Conservation (phyloP, 2,113 vertebrate genomes). For the Dromiciops gliroides region DNA sequence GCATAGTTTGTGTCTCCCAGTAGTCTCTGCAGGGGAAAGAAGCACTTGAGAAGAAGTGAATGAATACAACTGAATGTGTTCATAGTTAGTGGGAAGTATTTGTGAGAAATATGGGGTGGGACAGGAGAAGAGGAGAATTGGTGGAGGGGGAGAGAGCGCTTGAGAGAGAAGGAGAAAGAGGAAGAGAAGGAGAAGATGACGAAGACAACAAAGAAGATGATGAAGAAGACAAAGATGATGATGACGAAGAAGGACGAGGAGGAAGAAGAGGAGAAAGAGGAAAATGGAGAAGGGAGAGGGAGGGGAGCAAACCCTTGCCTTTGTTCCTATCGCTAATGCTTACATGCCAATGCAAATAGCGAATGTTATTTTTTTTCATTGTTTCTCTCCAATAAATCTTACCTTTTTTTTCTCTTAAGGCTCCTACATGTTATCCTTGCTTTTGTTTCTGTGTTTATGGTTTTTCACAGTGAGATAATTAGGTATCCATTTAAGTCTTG, state of each 20-base stretch:
- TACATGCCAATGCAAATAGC: neutral
- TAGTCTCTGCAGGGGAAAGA: too few species aligned
- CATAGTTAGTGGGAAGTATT: neutral
- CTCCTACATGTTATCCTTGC: slow-evolving; percentile 18
- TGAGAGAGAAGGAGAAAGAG: fast-evolving
- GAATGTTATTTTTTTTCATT: neutral
- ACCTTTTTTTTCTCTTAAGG: neutral
- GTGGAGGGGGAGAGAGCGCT: neutral
- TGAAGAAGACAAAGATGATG: too few species aligned
- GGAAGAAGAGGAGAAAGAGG: too few species aligned
- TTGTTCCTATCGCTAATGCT: neutral
- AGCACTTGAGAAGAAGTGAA: too few species aligned
- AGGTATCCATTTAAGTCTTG: slow-evolving; percentile 12
- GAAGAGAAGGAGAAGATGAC: neutral
- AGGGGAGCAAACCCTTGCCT: neutral
- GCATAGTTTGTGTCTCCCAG: too few species aligned
- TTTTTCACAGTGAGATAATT: slow-evolving; percentile 44
- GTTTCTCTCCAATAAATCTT: neutral
- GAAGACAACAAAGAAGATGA: fast-evolving
- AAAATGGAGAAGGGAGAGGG: neutral
- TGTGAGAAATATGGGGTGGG: neutral
- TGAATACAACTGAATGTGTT: too few species aligned
- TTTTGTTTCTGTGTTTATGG: slow-evolving; percentile 40
- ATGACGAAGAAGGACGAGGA: too few species aligned
- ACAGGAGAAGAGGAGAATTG: neutral